Conservation (phyloP, 2,888 invertebrate genomes). For the Microplitis manilae region DNA sequence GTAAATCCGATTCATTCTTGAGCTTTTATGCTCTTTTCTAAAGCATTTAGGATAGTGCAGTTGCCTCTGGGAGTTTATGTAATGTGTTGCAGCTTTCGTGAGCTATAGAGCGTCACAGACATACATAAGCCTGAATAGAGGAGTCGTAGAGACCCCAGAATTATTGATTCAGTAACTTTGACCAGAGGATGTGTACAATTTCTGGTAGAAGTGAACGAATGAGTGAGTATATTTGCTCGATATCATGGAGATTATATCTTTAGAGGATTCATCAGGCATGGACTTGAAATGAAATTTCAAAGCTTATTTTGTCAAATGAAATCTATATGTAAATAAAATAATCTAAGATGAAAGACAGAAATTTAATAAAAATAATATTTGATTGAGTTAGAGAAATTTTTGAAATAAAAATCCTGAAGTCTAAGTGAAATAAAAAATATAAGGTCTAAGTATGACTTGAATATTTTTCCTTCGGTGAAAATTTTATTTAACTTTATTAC, state of each 20-base stretch:
- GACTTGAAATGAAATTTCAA: background rate
- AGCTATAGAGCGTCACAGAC: conserved; percentile 2
- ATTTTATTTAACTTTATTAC: background rate
- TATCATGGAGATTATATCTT: background rate
- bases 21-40: conserved; percentile 13
- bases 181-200: conserved; percentile 4
- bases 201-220: background rate
- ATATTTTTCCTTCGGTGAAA: conserved; percentile 2
- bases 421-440: too few relatives aligned
- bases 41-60: background rate
- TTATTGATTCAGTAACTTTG: conserved; percentile 25
- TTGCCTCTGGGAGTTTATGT: conserved; percentile 10
- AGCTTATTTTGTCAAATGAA: background rate
- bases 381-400: too few relatives aligned
- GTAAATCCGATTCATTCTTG: conserved; percentile 11
- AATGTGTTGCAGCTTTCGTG: conserved; percentile 18
- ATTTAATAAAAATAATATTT: background rate
- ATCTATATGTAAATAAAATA: background rate
- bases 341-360: background rate
- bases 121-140: background rate
- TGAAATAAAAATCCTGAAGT: too few relatives aligned
- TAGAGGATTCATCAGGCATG: background rate
- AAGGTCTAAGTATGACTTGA: too few relatives aligned
- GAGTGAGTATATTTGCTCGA: background rate
- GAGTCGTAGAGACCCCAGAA: background rate